Evolutionary conservation across 2,797 vertebrate genomes (phyloP), one percentile per base, ranked within the genome.

Genomic region (Clarias platycephalus): DNA sequence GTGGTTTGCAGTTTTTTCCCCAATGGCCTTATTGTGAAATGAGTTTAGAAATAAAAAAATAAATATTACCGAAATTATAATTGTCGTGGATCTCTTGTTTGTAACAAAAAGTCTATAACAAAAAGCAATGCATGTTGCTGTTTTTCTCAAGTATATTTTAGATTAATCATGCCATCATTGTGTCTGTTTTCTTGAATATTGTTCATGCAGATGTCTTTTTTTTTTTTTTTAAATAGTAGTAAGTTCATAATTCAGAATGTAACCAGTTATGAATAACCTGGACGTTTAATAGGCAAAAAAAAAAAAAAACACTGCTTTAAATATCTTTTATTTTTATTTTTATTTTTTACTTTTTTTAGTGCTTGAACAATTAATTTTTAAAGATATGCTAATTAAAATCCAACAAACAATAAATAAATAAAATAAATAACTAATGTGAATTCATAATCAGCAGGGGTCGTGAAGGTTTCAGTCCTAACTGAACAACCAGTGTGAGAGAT

Each of bases 401-500:
- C 40, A 64, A 58, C 18, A 44, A 4, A 58, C 74, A 86, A 79
- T 53, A 64, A 67, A 31, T 75, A 26, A 80, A 80, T n/a, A 22
- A 64, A 40, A 86, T 81, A 85, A 71, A 87, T 77, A 80, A 81
- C 4, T 63, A 26, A 37, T 12, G 15, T 31, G 22, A 72, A 57
- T 82, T 62, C 9, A 20, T 44, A 37, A 67, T 28, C 1, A 37
- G 13, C 10, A 4, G 12, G 26, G 12, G 28, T 5, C 15, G 15
- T 18, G 18, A 20, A n/a, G 31, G 44, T 7, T 75, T 7, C 26
- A 71, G 49, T 22, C 10, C 0, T 76, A 53, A 75, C 31, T 57
- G 34, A 12, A 26, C 13, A 92, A 62, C 78, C 62, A 63, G n/a
- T 88, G 0, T 16, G 6, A 6, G 5, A 91, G 85, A 57, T 31